A percentile compares a stretch with the other conserved stretches of the same genome.
Conservation (phyloP, 2,113 vertebrate genomes). For the Hippocampus guttulatus region DNA sequence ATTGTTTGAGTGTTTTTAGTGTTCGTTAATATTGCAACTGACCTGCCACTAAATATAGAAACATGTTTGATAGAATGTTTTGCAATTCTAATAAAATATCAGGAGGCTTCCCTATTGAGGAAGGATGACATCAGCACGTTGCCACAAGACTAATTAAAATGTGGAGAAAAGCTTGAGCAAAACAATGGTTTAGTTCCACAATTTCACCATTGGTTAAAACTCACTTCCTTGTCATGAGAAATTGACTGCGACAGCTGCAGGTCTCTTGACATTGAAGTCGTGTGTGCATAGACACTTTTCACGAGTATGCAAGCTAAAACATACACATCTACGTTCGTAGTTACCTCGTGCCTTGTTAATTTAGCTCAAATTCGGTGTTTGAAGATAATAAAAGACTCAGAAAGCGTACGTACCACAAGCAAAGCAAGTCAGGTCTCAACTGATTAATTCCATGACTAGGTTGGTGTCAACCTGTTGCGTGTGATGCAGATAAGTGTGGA, state of each 20-base stretch:
- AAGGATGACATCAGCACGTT: neutral
- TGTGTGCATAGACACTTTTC: neutral
- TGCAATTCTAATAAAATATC: neutral
- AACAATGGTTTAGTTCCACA: neutral
- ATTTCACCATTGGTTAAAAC: neutral
- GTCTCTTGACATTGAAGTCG: accelerated
- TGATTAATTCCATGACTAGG: neutral
- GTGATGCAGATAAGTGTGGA: neutral
- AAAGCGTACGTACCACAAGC: conserved; percentile 30
- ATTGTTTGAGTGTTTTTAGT: neutral
- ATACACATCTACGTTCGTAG: neutral
- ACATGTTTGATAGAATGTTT: neutral
- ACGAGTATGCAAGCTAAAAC: neutral
- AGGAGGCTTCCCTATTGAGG: neutral
- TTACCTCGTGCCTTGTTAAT: neutral
- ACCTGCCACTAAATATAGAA: neutral
- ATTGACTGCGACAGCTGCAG: neutral
- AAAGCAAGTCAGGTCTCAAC: neutral
- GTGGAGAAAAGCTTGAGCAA: neutral
- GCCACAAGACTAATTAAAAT: neutral
- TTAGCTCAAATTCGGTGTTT: neutral
- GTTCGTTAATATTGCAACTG: neutral
- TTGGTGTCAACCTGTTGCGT: neutral
- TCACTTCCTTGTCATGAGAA: conserved; percentile 8
- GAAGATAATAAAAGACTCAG: neutral